Evolutionary conservation across 2,888 invertebrate genomes (phyloP), one percentile per base, ranked within the genome.

Genomic region (Machimus atricapillus): DNA sequence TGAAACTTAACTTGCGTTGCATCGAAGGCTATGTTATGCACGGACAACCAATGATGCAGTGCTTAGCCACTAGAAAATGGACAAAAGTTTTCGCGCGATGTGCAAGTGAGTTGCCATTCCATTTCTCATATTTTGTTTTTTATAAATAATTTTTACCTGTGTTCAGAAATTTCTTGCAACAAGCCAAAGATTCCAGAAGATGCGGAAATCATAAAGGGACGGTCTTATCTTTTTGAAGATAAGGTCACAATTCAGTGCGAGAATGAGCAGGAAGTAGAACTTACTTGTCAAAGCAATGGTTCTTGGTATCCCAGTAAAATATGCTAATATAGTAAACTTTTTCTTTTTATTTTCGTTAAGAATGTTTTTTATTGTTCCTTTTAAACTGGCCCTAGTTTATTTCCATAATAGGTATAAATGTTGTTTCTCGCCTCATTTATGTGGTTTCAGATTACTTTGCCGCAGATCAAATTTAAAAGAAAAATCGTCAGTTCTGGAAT

Each of bases 1-100:
- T 92, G 87, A 92, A 92, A 90, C 89, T 93, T 31, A 91, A 90
- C 31, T 93, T 93, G 89, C 90, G 92, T 82, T 94, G 94, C 88
- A 88, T 90, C 1, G 91, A 92, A n/a, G 94, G 94, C 0, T 93
- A 93, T 89, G 90, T 90, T 88, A 90, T 93, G 87, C 92, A 92
- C 88, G 94, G 94, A 1, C 93, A 93, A 88, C 89, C 91, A 8
- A 90, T 89, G 85, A 90, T 93, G 16, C 90, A 92, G 76, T 94
- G 94, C 90, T 90, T 93, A 66, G 90, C 91, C 1, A 93, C 91
- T 88, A 93, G 94, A 23, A 92, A 90, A 88, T 94, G 94, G 94
- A 93, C 93, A 0, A 92, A 91, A 89, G 90, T 94, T 82, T 91
- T 91, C 87, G 93, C 93, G 74, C 93, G 92, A 91, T 94, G 94